Conservation (phyloP, 2,113 vertebrate species). For the Nipponia nippon region DNA sequence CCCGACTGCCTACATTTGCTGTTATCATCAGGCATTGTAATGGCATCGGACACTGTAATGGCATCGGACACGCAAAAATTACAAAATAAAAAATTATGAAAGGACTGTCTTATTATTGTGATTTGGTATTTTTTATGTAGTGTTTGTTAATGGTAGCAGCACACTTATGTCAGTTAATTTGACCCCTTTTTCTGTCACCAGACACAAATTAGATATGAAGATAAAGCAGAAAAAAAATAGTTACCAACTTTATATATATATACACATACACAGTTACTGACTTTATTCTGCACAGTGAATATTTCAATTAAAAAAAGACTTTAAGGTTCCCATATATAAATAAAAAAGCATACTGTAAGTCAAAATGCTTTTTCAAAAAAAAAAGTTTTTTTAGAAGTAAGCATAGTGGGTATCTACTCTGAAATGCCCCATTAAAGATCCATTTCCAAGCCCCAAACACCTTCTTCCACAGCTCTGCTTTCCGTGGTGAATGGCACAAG, state of each 20-base stretch:
- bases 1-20: background rate
- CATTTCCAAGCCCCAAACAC: background rate
- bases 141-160: background rate
- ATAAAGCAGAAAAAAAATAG: conserved; percentile 9
- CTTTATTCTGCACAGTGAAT: background rate
- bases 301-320: background rate
- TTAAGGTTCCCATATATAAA: background rate
- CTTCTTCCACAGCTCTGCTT: background rate
- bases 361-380: background rate
- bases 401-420: background rate
- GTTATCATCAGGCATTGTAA: background rate
- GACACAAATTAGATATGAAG: background rate
- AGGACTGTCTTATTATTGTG: background rate
- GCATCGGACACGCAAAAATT: background rate
- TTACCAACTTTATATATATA: no score
- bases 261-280: background rate
- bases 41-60: background rate
- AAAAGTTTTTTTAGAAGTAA: background rate
- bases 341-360: background rate
- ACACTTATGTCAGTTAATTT: background rate
- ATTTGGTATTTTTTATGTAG: background rate
- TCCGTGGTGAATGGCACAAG: conserved; percentile 10
- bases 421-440: background rate
- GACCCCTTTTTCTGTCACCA: background rate
- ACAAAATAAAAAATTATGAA: background rate